Base-by-base conservation (phyloP, 2,888 invertebrate genomes). In the Dioctria rufipes region DNA sequence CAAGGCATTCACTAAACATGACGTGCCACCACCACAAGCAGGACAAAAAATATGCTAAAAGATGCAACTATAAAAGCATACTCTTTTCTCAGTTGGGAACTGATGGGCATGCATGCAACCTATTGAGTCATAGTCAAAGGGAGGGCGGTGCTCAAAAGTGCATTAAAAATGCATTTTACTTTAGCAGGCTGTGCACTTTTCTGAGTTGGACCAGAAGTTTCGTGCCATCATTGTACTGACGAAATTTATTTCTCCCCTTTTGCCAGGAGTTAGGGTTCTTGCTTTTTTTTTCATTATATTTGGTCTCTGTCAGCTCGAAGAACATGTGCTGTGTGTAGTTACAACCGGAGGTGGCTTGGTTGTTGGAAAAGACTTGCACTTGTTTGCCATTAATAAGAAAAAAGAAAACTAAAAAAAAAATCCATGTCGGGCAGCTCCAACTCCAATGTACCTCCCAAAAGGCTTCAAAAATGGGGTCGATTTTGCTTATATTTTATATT, bases 131-230 rank as follows among this genome's bases (percentile, higher is more conserved):
- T 46, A 77, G 39, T 9, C 63, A 9, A 46, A 60, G 63, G 49
- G 77, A 69, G 60, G 46, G n/a, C 78, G 25, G 25, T 25, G 67
- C 11, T 77, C 77, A 58, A 39, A 77, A 80, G 75, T 80, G 77
- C 80, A 80, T 80, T 80, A 80, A 80, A 80, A 81, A 81, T 81
- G 75, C 80, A 81, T 81, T 81, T 77, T 49, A 46, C 77, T 49
- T 77, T 63, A 11, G 63, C 77, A 11, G 63, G 61, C 61, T 61
- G 73, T 75, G 42, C 60, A 49, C 49, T 63, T 40, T 61, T 54
- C 11, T 11, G 54, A 54, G 61, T 37, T 25, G 11, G 61, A n/a
- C 60, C 3, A 25, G 13, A 49, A 75, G 77, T 43, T 46, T 54
- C 25, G 54, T 58, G 61, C 77, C 49, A 49, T 63, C 77, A 43